Evolutionary conservation across 2,797 vertebrate species (phyloP).

Genomic region (Pygocentrus nattereri): DNA sequence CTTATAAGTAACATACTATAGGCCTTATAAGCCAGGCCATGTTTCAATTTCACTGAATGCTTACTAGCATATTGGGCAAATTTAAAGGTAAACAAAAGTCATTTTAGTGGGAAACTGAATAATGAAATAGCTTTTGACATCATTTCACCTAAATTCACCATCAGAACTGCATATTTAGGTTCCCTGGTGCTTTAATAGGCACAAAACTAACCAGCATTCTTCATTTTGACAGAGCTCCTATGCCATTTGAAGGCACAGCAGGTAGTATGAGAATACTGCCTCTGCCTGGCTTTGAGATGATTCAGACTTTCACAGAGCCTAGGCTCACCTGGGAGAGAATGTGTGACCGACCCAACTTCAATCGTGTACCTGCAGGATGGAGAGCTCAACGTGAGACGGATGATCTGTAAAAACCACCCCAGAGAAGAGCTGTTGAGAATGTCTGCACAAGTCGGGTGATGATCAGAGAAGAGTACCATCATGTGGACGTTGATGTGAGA

Average conservation of each 20-base stretch:
- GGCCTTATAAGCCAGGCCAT: too few relatives aligned
- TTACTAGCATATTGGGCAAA: too few relatives aligned
- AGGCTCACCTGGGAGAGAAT: conserved; percentile 77
- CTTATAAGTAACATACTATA: too few relatives aligned
- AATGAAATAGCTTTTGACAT: neutral
- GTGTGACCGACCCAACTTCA: conserved; percentile 82
- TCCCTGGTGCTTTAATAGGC: neutral
- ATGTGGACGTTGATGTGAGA: neutral
- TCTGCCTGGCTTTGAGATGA: conserved; percentile 61
- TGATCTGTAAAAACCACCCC: conserved; percentile 70
- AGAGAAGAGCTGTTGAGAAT: neutral
- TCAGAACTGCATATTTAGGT: neutral
- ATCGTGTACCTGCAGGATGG: conserved; percentile 83
- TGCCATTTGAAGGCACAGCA: conserved; percentile 77
- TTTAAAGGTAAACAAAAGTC: too few relatives aligned
- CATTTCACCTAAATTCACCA: neutral
- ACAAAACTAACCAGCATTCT: neutral
- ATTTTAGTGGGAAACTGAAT: neutral
- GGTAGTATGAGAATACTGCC: conserved; percentile 59
- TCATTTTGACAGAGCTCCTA: conserved; percentile 72
- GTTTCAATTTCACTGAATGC: too few relatives aligned
- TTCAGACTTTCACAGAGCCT: conserved; percentile 62
- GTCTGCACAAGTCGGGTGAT: neutral
- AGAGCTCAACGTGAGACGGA: conserved; percentile 69
- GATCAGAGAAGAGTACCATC: neutral